Percentiles rank a stretch among this genome's conserved stretches.
Evolutionary conservation across 2,888 invertebrate species (phyloP).

Genomic region (Platynereis dumerilii): DNA sequence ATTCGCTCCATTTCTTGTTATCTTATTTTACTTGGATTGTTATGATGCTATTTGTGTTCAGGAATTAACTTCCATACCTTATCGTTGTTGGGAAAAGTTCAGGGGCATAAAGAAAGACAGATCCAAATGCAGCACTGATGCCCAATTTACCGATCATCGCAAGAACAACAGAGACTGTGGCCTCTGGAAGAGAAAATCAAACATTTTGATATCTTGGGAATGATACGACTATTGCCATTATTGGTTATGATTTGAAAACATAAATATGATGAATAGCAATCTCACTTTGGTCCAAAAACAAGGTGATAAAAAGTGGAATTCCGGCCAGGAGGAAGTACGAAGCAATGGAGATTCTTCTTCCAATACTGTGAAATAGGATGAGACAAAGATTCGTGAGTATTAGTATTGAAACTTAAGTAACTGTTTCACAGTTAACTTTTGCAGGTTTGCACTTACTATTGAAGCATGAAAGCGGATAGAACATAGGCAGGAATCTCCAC

Average conservation of each 20-base stretch:
- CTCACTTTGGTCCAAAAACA: slow-evolving; percentile 6
- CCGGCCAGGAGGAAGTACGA: slow-evolving; percentile 17
- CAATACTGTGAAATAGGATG: slow-evolving; percentile 22
- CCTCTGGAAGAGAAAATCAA: too few species aligned
- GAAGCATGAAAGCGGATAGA: slow-evolving; percentile 9
- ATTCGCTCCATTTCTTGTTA: background rate
- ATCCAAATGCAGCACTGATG: slow-evolving; percentile 58
- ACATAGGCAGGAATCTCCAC: slow-evolving; percentile 32
- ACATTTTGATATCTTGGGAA: too few species aligned
- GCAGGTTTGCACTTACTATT: slow-evolving; percentile 20
- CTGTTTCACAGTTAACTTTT: too few species aligned
- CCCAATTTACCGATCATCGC: slow-evolving; percentile 58
- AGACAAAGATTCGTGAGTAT: too few species aligned
- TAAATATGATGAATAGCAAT: too few species aligned
- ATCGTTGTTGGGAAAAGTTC: slow-evolving; percentile 60
- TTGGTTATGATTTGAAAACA: too few species aligned
- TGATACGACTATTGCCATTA: too few species aligned
- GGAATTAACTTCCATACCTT: slow-evolving; percentile 42
- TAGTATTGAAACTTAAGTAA: too few species aligned
- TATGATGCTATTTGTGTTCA: background rate
- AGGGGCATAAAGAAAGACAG: slow-evolving; percentile 56
- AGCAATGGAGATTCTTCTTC: slow-evolving; percentile 14
- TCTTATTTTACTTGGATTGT: background rate
- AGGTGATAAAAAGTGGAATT: slow-evolving; percentile 14
- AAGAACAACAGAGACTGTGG: too few species aligned